Conservation (phyloP, 2,888 invertebrate species). For the Cephonodes hylas region DNA sequence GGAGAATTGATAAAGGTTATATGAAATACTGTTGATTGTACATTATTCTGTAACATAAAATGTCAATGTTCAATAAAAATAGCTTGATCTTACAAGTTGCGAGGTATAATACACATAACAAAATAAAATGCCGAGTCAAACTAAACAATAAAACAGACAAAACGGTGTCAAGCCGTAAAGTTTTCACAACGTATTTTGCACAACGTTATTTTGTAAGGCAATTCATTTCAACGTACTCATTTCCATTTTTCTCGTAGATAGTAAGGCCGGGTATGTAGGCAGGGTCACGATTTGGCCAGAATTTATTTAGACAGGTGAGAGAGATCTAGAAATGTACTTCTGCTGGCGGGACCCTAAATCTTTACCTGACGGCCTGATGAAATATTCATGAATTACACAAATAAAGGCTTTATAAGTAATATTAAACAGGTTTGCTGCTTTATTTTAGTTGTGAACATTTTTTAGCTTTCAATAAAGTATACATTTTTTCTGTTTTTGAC, state of each 20-base stretch:
- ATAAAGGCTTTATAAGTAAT: neutral
- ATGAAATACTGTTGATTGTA: no score
- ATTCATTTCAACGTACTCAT: neutral
- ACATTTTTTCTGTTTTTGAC: no score
- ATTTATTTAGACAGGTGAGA: slow-evolving; percentile 29
- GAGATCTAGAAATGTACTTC: slow-evolving; percentile 8
- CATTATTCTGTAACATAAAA: no score
- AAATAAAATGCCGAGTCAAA: neutral
- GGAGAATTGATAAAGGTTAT: no score
- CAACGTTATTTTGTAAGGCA: neutral
- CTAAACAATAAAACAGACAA: neutral
- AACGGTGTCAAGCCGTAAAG: neutral
- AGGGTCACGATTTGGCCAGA: slow-evolving; percentile 25
- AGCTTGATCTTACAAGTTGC: no score
- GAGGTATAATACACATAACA: neutral
- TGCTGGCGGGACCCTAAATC: neutral
- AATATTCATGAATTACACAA: neutral
- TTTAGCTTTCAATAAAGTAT: no score
- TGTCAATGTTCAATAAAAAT: no score
- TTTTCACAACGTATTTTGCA: neutral
- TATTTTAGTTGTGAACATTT: neutral
- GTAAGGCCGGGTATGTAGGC: neutral
- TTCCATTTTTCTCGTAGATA: neutral
- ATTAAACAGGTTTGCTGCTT: neutral
- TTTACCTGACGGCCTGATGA: neutral